These are phyloP conservation scores for Sparus aurata DNA, from an alignment of 2,797 vertebrate species.

Conservation along the genomic window DNA sequence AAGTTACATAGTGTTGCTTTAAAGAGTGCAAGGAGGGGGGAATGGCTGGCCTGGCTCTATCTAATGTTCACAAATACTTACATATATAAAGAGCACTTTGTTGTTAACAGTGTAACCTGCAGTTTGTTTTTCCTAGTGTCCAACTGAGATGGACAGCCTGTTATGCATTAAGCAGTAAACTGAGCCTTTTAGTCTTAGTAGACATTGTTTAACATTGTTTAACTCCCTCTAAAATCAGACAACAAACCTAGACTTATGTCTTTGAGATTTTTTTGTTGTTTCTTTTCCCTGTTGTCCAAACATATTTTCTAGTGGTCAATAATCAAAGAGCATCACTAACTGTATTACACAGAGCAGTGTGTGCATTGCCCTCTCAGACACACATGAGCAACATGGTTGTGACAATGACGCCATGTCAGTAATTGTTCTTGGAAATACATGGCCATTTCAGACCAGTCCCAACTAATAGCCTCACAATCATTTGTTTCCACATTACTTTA, in stretches of 20 bases:
- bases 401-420: slow-evolving; percentile 4
- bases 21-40: background rate
- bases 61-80: background rate
- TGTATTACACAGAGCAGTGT: background rate
- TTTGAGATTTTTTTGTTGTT: too few relatives aligned
- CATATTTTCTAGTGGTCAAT: background rate
- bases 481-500: slow-evolving; percentile 62
- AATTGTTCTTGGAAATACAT: slow-evolving; percentile 38
- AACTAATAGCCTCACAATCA: slow-evolving; percentile 49
- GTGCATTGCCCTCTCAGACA: background rate
- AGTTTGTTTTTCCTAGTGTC: too few relatives aligned
- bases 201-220: background rate
- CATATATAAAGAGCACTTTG: background rate
- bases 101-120: background rate
- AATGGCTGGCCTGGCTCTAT: background rate
- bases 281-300: background rate
- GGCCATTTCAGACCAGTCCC: slow-evolving; percentile 2
- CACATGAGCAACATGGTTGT: background rate
- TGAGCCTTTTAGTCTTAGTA: background rate
- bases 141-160: too few relatives aligned
- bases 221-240: too few relatives aligned
- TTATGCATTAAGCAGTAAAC: too few relatives aligned
- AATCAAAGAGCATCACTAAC: background rate
- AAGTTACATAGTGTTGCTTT: background rate
- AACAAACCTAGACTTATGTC: too few relatives aligned